Evolutionary conservation across 2,888 invertebrate species (phyloP), one percentile per base, ranked within the genome.

Genomic region (Drosophila infuscata): DNA sequence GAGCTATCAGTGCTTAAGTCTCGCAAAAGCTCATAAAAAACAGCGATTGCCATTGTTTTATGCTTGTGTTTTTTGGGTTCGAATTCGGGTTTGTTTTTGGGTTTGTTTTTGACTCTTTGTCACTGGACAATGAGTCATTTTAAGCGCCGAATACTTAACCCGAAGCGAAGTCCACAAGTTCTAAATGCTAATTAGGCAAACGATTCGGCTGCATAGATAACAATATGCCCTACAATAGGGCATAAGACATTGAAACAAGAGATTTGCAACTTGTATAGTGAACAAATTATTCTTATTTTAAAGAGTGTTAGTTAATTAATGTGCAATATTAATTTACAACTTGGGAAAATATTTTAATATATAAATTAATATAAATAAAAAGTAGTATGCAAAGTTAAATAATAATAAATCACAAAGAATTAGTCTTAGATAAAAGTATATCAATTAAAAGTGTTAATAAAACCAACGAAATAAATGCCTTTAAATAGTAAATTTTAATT

Each of bases 41-140:
- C 54, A 64, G 33, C 76, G 52, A 63, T 62, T 74, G 60, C 58
- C 48, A 62, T 58, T 82, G 69, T 41, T 63, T 73, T 67, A 67
- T 67, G 77, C 17, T 54, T 64, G 70, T 64, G 57, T 36, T 49
- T 36, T 30, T 49, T 30, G 29, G n/a, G 30, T 51, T 29, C 25
- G 20, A 4, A 29, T 29, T 46, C 9, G 17, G 5, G 29, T 49
- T 54, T 29, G 11, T 30, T 20, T 53, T 36, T 30, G 30, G n/a
- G n/a, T 25, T 1, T 25, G 20, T 25, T 25, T 25, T 25, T 25
- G n/a, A n/a, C 20, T 25, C 20, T 25, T 25, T 25, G 81, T 69
- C 64, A 66, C 61, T 53, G 79, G 64, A 69, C 82, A 88, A 83
- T 84, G 88, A 84, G 70, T 88, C 87, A 85, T 75, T 77, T 74